Base-by-base conservation (phyloP, 2,888 invertebrate species). In the Drosophila peninsularis region DNA sequence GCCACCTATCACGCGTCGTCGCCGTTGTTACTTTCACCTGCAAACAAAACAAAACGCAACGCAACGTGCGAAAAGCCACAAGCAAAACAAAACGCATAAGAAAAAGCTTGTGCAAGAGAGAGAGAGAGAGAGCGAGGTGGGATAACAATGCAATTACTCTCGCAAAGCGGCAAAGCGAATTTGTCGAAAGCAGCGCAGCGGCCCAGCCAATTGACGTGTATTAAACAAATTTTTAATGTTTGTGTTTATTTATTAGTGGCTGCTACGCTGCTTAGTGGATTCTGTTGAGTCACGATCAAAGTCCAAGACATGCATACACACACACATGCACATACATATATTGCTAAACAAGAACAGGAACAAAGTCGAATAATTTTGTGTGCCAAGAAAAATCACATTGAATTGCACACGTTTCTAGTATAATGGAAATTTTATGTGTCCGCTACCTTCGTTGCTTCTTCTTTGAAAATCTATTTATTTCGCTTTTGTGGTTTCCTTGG, bases 281-380 rank as follows among this genome's bases (percentile, higher is more conserved):
- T 73, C 44, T 88, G 75, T 83, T 80, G 80, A 88, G 82, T 88
- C 82, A 87, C 82, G 88, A 66, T 70, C 85, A 85, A 85, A 85
- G 84, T 85, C 89, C 84, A 84, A 78, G 44, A 64, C 55, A 60
- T 53, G 65, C 71, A 71, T 52, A 60, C 60, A 68, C 24, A 44
- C 7, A 9, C 14, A 44, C 24, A 37, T 3, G 14, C 9, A 30
- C 10, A 10, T 9, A 30, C 10, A 13, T 4, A 1, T 14, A 44
- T 3, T 63, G 62, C 39, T 62, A 75, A 53, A 62, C 41, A 47
- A 61, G 71, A 54, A 71, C 71, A 71, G 70, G 79, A 78, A 69
- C 84, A 77, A 86, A 80, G 83, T 88, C 88, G 57, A 73, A 69
- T 42, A 62, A 73, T 42, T 54, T 55, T 53, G 70, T 61, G 70